Conservation (phyloP, 2,888 invertebrate genomes). For the Cerastoderma edule region DNA sequence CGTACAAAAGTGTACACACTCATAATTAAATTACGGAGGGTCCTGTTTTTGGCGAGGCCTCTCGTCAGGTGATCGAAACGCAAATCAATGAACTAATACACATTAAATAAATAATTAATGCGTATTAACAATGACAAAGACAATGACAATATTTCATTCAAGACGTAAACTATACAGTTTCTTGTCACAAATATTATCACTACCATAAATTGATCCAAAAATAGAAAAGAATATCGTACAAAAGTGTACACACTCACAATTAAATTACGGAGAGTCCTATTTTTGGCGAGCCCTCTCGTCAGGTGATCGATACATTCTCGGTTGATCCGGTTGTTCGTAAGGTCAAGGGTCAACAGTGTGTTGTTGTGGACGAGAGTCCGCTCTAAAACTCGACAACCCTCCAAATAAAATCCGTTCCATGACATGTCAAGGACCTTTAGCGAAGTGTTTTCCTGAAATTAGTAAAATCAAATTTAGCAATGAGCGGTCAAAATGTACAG, state of each 20-base stretch:
- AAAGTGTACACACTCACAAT: too few species aligned
- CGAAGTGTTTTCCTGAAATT: conserved; percentile 63
- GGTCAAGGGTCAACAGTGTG: conserved; percentile 62
- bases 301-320: conserved; percentile 68
- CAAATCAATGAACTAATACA: not conserved
- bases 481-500: too few species aligned
- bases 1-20: too few species aligned
- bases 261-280: conserved; percentile 65
- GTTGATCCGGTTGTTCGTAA: conserved; percentile 69
- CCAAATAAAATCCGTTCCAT: conserved; percentile 74
- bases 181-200: too few species aligned
- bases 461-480: too few species aligned
- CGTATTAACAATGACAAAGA: too few species aligned
- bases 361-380: conserved; percentile 63
- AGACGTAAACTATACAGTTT: too few species aligned
- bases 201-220: too few species aligned
- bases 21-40: conserved; percentile 67
- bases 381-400: conserved; percentile 67
- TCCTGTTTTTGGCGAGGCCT: conserved; percentile 65
- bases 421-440: conserved; percentile 63
- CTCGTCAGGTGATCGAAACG: conserved; percentile 61
- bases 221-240: too few species aligned
- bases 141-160: too few species aligned
- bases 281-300: conserved; percentile 62
- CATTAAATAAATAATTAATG: too few species aligned